Evolutionary conservation across 1,140 invertebrate genomes (phyloP).

Genomic region (Pemphigus obesinymphae): DNA sequence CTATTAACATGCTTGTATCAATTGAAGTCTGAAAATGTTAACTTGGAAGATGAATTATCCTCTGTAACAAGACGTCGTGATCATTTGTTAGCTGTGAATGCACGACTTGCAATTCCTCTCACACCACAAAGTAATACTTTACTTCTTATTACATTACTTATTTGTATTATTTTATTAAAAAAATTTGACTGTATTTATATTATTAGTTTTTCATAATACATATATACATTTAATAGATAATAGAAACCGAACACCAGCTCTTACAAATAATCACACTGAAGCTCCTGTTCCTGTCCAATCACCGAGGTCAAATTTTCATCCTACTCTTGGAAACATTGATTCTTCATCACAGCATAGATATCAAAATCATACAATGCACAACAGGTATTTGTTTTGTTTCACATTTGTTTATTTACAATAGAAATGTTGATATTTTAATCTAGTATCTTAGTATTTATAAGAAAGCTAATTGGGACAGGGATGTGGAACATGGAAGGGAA

Average conservation of each 20-base stretch:
- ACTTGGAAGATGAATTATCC: conserved; percentile 85
- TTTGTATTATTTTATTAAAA: background rate
- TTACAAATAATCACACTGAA: conserved; percentile 7
- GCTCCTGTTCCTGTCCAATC: background rate
- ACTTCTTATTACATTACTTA: too few species aligned
- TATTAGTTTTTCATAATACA: too few species aligned
- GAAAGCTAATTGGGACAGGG: too few species aligned
- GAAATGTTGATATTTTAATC: too few species aligned
- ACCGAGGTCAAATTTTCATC: conserved; percentile 13
- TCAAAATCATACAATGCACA: too few species aligned
- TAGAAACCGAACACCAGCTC: background rate
- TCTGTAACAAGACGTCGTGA: conserved; percentile 79
- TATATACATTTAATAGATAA: background rate
- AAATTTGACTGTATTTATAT: background rate
- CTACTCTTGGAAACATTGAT: background rate
- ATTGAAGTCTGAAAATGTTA: conserved; percentile 83
- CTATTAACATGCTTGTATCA: conserved; percentile 90
- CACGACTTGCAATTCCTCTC: conserved; percentile 81
- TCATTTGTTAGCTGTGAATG: conserved; percentile 90
- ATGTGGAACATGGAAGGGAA: too few species aligned
- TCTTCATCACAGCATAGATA: conserved; percentile 10
- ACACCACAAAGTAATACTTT: conserved; percentile 51
- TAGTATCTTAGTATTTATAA: too few species aligned
- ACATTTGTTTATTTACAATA: too few species aligned
- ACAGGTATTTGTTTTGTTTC: too few species aligned